Evolutionary conservation across 2,888 invertebrate species (phyloP).

Genomic region (Polylopha cassiicola): DNA sequence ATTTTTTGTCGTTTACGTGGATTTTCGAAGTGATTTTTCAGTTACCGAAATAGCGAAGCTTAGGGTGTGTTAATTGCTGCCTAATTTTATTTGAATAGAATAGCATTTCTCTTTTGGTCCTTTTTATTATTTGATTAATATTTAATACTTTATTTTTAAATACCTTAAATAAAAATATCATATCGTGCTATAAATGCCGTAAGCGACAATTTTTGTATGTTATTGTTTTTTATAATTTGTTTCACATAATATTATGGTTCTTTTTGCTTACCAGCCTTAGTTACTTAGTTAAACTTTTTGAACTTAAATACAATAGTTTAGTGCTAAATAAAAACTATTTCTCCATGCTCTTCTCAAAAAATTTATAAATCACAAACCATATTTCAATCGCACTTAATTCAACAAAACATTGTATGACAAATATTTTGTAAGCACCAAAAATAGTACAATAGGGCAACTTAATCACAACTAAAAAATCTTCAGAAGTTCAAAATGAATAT

Average conservation of each 20-base stretch:
- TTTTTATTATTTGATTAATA: too few species aligned
- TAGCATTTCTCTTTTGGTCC: too few species aligned
- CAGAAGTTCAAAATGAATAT: constrained; percentile 43
- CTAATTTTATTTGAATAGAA: constrained; percentile 37
- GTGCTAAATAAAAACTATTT: too few species aligned
- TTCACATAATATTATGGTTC: too few species aligned
- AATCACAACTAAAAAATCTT: constrained; percentile 20
- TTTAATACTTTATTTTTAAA: too few species aligned
- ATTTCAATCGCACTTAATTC: constrained; percentile 45
- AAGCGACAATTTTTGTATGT: too few species aligned
- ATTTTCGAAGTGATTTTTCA: constrained; percentile 31
- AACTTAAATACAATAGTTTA: too few species aligned
- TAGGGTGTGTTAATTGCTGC: constrained; percentile 48
- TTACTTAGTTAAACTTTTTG: too few species aligned
- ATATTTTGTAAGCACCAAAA: constrained; percentile 47
- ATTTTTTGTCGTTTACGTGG: constrained; percentile 41
- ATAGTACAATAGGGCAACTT: constrained; percentile 46
- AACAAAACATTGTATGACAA: constrained; percentile 55
- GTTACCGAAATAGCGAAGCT: constrained; percentile 32
- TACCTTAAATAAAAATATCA: too few species aligned
- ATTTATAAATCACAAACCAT: constrained; percentile 52
- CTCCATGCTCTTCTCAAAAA: constrained; percentile 34
- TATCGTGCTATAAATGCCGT: too few species aligned
- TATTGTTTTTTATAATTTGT: too few species aligned
- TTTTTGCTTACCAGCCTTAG: too few species aligned